phyloP scores from a whole-genome alignment of 2,797 vertebrate species.

The Peromyscus melanophrys region DNA sequence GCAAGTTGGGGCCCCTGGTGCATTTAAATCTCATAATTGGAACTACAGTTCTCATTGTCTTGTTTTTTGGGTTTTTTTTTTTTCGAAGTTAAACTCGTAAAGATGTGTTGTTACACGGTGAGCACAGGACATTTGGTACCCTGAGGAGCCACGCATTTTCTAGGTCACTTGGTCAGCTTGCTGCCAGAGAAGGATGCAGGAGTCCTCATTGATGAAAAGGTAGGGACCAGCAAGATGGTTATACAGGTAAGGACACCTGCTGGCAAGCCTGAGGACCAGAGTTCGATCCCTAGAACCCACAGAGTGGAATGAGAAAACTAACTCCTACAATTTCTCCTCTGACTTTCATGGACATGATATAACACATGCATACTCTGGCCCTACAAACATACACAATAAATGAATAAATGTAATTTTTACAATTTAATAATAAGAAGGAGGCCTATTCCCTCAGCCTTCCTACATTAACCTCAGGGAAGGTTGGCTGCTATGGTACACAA shows the following conservation, averaged over 20 bases:
- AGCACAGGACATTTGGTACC: not conserved
- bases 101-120: not conserved
- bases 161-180: not conserved
- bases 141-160: not conserved
- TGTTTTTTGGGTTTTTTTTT: not conserved
- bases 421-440: not conserved
- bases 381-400: not conserved
- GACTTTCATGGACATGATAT: not conserved
- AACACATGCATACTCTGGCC: too few relatives aligned
- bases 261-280: not conserved
- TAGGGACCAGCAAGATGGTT: not conserved
- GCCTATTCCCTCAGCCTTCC: not conserved
- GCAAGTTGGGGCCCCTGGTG: not conserved
- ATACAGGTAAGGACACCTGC: not conserved
- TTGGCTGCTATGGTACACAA: rapidly evolving
- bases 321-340: not conserved
- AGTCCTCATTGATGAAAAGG: not conserved
- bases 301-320: not conserved
- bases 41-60: not conserved
- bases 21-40: not conserved
- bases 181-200: not conserved
- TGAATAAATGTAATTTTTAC: not conserved
- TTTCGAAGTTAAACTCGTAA: not conserved
- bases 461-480: too few relatives aligned
- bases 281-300: not conserved